phyloP scores from a whole-genome alignment of 2,797 vertebrate genomes.

The Neostethus bicornis region DNA sequence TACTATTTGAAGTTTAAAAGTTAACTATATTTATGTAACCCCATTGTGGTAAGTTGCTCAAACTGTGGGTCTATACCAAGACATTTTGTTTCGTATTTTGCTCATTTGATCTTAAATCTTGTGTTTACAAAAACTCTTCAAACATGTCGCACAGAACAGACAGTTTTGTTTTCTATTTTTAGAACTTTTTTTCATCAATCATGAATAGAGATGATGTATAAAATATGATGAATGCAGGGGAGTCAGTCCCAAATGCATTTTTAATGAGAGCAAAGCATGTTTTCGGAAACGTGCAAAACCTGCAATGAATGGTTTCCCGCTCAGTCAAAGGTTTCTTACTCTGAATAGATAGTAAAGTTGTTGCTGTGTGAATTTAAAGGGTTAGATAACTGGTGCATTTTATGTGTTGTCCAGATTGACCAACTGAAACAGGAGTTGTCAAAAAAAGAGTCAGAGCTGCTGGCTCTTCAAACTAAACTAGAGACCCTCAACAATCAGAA shows the following conservation, averaged over 20 bases:
- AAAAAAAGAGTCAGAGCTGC: slow-evolving; percentile 98
- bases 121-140: slow-evolving; percentile 52
- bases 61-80: slow-evolving; percentile 19
- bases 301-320: slow-evolving; percentile 17
- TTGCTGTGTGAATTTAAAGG: neutral
- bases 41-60: neutral
- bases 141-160: slow-evolving; percentile 37
- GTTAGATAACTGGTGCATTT: neutral
- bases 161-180: slow-evolving; percentile 78
- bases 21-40: neutral
- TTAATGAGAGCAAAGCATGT: slow-evolving; percentile 66
- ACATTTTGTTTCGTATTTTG: slow-evolving; percentile 2
- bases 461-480: slow-evolving; percentile 99
- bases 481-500: slow-evolving; percentile 99
- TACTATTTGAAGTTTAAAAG: neutral
- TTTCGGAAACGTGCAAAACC: slow-evolving; percentile 55
- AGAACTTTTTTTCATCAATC: slow-evolving; percentile 73
- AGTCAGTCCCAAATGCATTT: slow-evolving; percentile 73
- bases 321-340: slow-evolving; percentile 19
- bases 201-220: slow-evolving; percentile 76
- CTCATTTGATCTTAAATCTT: slow-evolving; percentile 28
- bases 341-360: neutral
- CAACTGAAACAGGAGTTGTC: slow-evolving; percentile 98
- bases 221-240: slow-evolving; percentile 74
- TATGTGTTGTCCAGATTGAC: slow-evolving; percentile 84